phyloP scores from a whole-genome alignment of 1,140 invertebrate genomes.

The Maniola jurtina region DNA sequence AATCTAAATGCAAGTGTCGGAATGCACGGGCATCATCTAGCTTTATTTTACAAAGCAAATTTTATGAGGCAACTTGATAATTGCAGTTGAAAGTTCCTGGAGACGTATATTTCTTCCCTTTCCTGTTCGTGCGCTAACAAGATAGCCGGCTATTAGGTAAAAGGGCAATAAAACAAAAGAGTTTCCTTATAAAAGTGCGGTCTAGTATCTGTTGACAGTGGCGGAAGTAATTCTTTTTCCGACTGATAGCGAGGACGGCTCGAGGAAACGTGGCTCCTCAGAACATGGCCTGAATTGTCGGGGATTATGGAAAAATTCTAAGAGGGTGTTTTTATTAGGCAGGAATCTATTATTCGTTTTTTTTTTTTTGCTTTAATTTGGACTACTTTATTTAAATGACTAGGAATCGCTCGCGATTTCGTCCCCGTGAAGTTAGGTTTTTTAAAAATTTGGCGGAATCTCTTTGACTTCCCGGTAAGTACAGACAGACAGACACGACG shows the following conservation, averaged over 20 bases:
- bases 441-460: too few relatives aligned
- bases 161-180: conserved; percentile 39
- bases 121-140: conserved; percentile 15
- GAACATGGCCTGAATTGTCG: conserved; percentile 43
- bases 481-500: too few relatives aligned
- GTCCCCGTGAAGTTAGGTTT: too few relatives aligned
- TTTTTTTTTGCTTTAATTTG: too few relatives aligned
- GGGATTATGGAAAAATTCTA: conserved; percentile 47
- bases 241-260: conserved; percentile 60
- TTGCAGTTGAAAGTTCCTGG: not conserved
- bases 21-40: too few relatives aligned
- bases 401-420: too few relatives aligned
- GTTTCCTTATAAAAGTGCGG: conserved; percentile 46
- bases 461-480: too few relatives aligned
- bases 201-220: conserved; percentile 47
- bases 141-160: conserved; percentile 23
- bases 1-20: too few relatives aligned
- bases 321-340: conserved; percentile 33
- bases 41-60: too few relatives aligned
- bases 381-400: too few relatives aligned
- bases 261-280: conserved; percentile 49
- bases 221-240: conserved; percentile 68
- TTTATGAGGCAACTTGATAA: too few relatives aligned
- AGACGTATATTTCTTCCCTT: not conserved
- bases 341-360: too few relatives aligned